Evolutionary conservation across 2,113 vertebrate species (phyloP).

Genomic region (Pedetes capensis): DNA sequence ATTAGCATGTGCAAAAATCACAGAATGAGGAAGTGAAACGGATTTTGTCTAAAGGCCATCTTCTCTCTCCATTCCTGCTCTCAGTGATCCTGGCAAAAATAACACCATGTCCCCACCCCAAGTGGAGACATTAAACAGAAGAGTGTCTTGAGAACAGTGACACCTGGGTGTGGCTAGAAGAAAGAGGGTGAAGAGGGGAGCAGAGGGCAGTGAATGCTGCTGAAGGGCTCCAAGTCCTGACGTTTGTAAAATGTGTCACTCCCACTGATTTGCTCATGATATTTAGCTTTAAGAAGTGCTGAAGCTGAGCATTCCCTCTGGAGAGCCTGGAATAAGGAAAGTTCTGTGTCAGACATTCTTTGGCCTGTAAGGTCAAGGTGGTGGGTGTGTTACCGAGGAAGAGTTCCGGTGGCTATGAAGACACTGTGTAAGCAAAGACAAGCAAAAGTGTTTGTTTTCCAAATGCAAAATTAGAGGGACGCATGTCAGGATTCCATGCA

Average conservation of each 20-base stretch:
- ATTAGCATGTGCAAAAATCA: not conserved
- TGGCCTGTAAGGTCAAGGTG: slow-evolving; percentile 64
- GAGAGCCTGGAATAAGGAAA: slow-evolving; percentile 34
- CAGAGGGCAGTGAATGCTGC: not conserved
- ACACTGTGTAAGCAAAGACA: slow-evolving; percentile 7
- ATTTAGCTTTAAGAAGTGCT: slow-evolving; percentile 66
- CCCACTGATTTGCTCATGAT: not conserved
- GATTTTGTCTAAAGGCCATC: not conserved
- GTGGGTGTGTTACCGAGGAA: slow-evolving; percentile 65
- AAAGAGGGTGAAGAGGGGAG: not conserved
- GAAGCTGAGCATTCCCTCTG: slow-evolving; percentile 59
- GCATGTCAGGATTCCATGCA: not conserved
- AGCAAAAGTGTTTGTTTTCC: slow-evolving; percentile 33
- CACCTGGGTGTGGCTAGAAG: not conserved
- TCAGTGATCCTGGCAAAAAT: not conserved
- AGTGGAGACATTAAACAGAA: not conserved
- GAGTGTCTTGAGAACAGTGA: not conserved
- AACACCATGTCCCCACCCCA: not conserved
- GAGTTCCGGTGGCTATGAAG: slow-evolving; percentile 44
- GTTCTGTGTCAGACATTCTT: slow-evolving; percentile 62
- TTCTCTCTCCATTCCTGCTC: not conserved
- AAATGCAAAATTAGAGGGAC: slow-evolving; percentile 34
- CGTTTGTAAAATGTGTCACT: not conserved
- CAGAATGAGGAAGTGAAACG: not conserved
- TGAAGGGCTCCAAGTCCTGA: not conserved